Evolutionary conservation across 2,113 vertebrate genomes (phyloP).

Genomic region (Trogon surrucura): DNA sequence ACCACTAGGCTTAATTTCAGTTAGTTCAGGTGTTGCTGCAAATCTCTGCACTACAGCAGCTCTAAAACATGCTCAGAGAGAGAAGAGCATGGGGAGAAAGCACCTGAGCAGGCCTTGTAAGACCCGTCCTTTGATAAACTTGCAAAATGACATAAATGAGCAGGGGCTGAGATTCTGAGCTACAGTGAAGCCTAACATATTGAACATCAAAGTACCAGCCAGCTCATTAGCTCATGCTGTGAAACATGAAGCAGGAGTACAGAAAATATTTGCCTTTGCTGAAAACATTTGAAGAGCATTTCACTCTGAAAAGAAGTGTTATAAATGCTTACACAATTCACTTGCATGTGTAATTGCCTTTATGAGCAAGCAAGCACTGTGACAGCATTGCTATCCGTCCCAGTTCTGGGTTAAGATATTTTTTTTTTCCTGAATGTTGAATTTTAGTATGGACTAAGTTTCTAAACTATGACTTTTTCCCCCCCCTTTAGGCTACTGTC

Average conservation of each 20-base stretch:
- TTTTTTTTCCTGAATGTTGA: background rate
- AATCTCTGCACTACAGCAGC: background rate
- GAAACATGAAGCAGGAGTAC: constrained; percentile 19
- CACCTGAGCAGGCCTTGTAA: background rate
- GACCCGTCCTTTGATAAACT: constrained; percentile 5
- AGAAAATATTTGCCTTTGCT: constrained; percentile 27
- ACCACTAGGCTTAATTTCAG: background rate
- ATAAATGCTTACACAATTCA: background rate
- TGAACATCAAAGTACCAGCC: constrained; percentile 26
- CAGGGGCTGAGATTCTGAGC: background rate
- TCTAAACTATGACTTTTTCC: background rate
- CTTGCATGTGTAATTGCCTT: background rate
- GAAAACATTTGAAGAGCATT: constrained; percentile 28
- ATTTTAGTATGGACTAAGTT: background rate
- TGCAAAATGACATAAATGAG: background rate
- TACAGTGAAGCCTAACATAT: background rate
- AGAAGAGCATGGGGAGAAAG: background rate
- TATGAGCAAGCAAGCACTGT: background rate
- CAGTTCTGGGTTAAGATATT: background rate
- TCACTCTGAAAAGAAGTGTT: background rate
- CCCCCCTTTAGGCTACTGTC: fast-evolving
- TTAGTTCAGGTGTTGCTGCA: background rate
- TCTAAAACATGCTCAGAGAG: background rate
- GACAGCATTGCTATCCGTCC: background rate
- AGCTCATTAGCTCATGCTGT: constrained; percentile 23